phyloP scores from a whole-genome alignment of 2,797 vertebrate species.

The Gephyroberyx darwinii region DNA sequence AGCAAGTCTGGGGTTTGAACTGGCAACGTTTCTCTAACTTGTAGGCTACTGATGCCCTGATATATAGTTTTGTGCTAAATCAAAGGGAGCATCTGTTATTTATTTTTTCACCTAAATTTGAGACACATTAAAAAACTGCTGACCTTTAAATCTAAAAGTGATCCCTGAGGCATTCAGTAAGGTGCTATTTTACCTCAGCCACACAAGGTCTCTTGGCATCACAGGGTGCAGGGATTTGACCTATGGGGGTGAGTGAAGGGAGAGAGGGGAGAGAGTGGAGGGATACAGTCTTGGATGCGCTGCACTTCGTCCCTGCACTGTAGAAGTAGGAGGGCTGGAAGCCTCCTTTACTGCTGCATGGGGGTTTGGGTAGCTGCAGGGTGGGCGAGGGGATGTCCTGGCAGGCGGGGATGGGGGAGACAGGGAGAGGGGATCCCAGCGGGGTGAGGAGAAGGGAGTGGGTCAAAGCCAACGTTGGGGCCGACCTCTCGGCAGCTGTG shows the following conservation, averaged over 20 bases:
- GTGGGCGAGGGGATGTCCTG: conserved; percentile 59
- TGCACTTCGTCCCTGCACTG: conserved; percentile 44
- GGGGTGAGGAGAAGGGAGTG: conserved; percentile 69
- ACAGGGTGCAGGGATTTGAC: conserved; percentile 28
- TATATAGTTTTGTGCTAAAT: neutral
- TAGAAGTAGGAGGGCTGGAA: conserved; percentile 55
- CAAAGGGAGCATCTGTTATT: neutral
- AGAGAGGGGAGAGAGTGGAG: conserved; percentile 25
- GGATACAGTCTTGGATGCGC: conserved; percentile 32
- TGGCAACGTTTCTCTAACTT: conserved; percentile 20
- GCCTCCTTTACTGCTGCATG: conserved; percentile 52
- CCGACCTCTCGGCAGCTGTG: conserved; percentile 82
- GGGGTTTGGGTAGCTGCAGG: conserved; percentile 68
- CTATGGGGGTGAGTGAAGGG: conserved; percentile 22
- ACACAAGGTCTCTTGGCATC: conserved; percentile 13
- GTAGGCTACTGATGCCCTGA: conserved; percentile 24
- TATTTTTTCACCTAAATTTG: neutral
- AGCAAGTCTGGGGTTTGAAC: conserved; percentile 40
- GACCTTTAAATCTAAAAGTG: neutral
- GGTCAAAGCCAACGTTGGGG: conserved; percentile 62
- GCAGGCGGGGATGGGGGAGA: conserved; percentile 55
- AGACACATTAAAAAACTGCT: neutral
- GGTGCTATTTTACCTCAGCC: conserved; percentile 63
- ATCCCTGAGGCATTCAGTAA: conserved; percentile 1
- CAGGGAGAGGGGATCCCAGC: conserved; percentile 65